A percentile compares a stretch with the other conserved stretches of the same genome.
Conservation (phyloP, 2,797 vertebrate species). For the Artibeus lituratus region DNA sequence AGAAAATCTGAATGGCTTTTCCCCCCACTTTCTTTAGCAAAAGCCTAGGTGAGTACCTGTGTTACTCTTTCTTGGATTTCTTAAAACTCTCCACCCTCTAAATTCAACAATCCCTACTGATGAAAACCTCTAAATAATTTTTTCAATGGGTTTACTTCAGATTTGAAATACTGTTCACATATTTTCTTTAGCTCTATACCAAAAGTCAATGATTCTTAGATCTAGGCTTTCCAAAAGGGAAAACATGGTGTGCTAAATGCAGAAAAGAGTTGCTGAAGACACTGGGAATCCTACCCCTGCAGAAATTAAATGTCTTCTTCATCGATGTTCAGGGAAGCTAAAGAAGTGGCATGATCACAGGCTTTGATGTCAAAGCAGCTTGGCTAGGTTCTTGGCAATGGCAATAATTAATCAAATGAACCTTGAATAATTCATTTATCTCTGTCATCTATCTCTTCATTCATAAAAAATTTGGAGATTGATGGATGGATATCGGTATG, state of each 20-base stretch:
- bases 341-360: neutral
- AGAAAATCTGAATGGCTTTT: neutral
- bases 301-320: neutral
- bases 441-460: neutral
- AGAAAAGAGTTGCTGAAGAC: neutral
- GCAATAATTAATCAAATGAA: neutral
- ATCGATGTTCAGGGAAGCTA: neutral
- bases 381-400: neutral
- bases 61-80: neutral
- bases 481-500: neutral
- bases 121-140: conserved; percentile 57
- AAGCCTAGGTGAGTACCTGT: conserved; percentile 1
- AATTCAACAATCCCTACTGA: conserved; percentile 2
- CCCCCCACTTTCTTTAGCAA: neutral
- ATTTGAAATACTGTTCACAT: conserved; percentile 32
- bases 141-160: conserved; percentile 3
- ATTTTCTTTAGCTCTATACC: conserved; percentile 43
- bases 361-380: neutral
- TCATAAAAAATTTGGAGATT: neutral
- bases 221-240: conserved; percentile 34
- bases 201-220: conserved; percentile 13
- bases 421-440: neutral
- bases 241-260: neutral
- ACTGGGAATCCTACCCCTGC: neutral
- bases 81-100: conserved; percentile 54